Conservation (phyloP, 2,888 invertebrate genomes). For the Coleophora deauratella region DNA sequence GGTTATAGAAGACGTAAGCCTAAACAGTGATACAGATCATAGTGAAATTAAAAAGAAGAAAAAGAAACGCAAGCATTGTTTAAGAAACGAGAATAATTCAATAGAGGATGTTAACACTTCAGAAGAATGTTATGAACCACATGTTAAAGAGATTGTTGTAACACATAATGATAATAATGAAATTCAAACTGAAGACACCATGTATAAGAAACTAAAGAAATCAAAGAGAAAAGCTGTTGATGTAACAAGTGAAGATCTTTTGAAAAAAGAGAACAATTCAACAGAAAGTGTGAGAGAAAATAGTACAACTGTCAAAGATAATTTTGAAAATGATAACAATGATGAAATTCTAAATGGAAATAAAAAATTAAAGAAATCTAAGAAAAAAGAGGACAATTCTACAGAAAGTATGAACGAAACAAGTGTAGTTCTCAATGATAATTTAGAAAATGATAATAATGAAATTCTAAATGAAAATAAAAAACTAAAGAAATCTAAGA, state of each 20-base stretch:
- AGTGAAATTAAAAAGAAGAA: slow-evolving; percentile 35
- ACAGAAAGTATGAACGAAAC: no score
- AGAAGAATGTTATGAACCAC: not conserved
- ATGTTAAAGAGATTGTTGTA: slow-evolving; percentile 13
- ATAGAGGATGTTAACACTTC: slow-evolving; percentile 7
- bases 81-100: slow-evolving; percentile 18
- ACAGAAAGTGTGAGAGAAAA: no score
- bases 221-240: not conserved
- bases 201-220: not conserved
- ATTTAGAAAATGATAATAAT: not conserved
- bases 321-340: not conserved
- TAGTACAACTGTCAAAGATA: not conserved
- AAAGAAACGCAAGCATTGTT: slow-evolving; percentile 36
- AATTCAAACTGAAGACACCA: not conserved
- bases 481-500: not conserved
- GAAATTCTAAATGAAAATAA: not conserved
- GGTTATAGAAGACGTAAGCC: slow-evolving; percentile 31
- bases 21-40: slow-evolving; percentile 26
- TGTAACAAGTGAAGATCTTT: no score
- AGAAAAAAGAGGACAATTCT: no score
- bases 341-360: not conserved
- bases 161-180: slow-evolving; percentile 4
- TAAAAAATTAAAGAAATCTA: not conserved
- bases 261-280: no score
- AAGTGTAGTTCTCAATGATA: no score